phyloP scores from a whole-genome alignment of 35 echinoderm and acorn worm species.

The Nesometra sesokonis region DNA sequence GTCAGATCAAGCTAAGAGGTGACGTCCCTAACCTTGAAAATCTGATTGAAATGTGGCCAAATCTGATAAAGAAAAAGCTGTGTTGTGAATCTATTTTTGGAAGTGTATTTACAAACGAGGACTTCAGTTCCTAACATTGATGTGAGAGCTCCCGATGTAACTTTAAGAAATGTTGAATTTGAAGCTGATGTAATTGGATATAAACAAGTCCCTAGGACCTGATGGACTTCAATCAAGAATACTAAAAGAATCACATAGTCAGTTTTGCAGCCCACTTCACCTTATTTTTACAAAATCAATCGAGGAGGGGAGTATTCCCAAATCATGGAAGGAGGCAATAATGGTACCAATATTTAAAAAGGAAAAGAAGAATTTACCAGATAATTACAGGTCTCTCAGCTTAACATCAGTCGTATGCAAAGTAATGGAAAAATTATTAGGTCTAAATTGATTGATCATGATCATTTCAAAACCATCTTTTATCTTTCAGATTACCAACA shows the following conservation, averaged over 20 bases:
- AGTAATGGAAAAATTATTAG: conserved; percentile 15
- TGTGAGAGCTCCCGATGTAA: background rate
- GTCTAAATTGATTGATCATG: background rate
- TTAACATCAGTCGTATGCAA: conserved; percentile 13
- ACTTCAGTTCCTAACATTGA: background rate
- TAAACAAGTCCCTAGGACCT: background rate
- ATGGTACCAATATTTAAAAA: background rate
- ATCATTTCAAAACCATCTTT: background rate
- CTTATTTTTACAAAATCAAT: background rate
- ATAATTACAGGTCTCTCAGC: conserved; percentile 27
- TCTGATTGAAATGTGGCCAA: background rate
- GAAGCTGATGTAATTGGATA: background rate
- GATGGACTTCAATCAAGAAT: background rate
- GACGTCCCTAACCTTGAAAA: background rate
- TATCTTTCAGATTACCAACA: too few relatives aligned
- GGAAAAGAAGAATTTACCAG: background rate
- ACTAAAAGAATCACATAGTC: background rate
- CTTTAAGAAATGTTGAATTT: background rate
- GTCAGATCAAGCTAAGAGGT: background rate
- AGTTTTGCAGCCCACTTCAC: background rate
- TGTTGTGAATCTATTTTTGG: conserved; percentile 1
- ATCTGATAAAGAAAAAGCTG: conserved; percentile 33
- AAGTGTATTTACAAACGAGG: conserved; percentile 27
- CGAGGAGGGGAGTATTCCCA: background rate
- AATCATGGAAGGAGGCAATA: background rate